Conservation (phyloP, 2,113 vertebrate species). For the Pterophyllum scalare region DNA sequence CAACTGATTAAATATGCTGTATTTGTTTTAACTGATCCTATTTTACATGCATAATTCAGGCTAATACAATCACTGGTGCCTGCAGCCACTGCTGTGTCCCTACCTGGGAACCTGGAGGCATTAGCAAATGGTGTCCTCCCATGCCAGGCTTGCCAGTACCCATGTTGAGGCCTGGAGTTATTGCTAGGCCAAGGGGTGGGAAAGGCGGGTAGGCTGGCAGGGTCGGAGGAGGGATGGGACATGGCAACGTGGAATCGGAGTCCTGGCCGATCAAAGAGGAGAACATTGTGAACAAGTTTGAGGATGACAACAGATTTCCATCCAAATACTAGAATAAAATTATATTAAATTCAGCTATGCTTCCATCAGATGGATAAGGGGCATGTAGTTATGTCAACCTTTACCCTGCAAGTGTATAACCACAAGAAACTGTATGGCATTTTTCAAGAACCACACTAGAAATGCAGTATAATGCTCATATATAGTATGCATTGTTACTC, state of each 20-base stretch:
- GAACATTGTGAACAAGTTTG: background rate
- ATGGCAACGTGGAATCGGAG: slow-evolving; percentile 90
- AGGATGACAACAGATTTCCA: background rate
- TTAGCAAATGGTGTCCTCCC: slow-evolving; percentile 83
- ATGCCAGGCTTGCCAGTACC: slow-evolving; percentile 83
- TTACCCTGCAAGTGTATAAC: background rate
- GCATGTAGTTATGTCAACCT: background rate
- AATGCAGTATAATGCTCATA: background rate
- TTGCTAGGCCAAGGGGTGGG: slow-evolving; percentile 80
- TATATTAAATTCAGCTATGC: background rate
- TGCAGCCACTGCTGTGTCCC: background rate
- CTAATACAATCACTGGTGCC: background rate
- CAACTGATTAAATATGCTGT: background rate
- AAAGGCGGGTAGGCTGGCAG: slow-evolving; percentile 88
- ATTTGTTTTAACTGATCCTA: background rate
- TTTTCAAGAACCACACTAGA: background rate
- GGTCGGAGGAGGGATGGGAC: slow-evolving; percentile 78
- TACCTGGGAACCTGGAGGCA: slow-evolving; percentile 91
- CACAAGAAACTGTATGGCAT: background rate
- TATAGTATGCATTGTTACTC: background rate
- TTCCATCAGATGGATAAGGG: background rate
- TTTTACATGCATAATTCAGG: background rate
- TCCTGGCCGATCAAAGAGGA: slow-evolving; percentile 80
- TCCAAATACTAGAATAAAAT: background rate
- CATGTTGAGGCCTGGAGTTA: slow-evolving; percentile 86